Base-by-base conservation (phyloP, 2,113 vertebrate species). In the Hoplias malabaricus region DNA sequence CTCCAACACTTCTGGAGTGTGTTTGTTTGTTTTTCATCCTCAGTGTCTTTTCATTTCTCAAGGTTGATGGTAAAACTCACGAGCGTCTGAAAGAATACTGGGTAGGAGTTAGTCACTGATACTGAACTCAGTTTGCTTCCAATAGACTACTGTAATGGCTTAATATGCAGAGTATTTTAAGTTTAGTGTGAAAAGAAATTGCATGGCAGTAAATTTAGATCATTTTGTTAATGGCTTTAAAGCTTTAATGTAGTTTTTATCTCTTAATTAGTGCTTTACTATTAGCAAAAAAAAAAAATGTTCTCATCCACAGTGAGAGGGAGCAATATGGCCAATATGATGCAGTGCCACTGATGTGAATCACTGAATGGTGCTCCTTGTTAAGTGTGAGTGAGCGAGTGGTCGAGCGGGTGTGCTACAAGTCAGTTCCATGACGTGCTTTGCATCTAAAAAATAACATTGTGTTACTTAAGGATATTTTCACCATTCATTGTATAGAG, bases 41-140 rank as follows among this genome's bases (percentile, higher is more conserved):
- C 11, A 23, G 81, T 69, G 8, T 68, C 6, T 81, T 81, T 79
- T 79, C 71, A 69, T 82, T 84, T 75, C 62, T 23, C 66, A 91
- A 93, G 91, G 87, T 88, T 67, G 91, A 87, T 70, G 85, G 87
- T 86, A 90, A 82, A 90, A 84, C 86, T 50, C 90, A 92, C 82
- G 86, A 90, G 36, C 89, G 89, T 69, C 89, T 92, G 79, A 93
- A 21, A 78, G 87, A 90, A 77, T 92, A 91, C 69, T 84, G 88
- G 92, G 91, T 92, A 93, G 73, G 88, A 71, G 65, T 25, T 36
- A 33, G 46, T 33, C 67, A 61, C 78, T 73, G 84, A 48, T 76
- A 85, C 80, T 68, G 29, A 79, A 11, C 21, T 6, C 48, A 50
- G 46, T 31, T 21, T 29, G 61, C 65, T 73, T 61, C 54, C 46